Base-by-base conservation (phyloP, 2,888 invertebrate genomes). In the Apodemia duryi region DNA sequence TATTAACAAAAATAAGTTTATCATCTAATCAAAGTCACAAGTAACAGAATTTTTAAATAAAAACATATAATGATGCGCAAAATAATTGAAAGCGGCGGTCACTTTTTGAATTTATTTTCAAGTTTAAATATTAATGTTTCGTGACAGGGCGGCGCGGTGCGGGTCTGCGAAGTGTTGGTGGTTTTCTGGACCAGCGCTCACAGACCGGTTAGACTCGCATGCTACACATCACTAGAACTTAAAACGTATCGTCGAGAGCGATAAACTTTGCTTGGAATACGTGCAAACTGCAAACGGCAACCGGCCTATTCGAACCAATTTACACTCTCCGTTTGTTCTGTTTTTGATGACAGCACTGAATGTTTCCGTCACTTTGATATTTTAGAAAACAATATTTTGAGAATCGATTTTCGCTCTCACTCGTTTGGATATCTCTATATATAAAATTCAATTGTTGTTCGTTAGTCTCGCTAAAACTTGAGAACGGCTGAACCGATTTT, bases 141-240 rank as follows among this genome's bases (percentile, higher is more conserved):
- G 88, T 88, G 90, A 88, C 88, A 88, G 82, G 85, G 84, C 80
- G 83, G 80, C 79, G 80, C 79, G 80, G 78, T 77, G 80, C 73
- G 72, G 60, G 72, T 77, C 74, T 74, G 83, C 81, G 84, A 88
- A 88, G 91, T 88, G 91, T 89, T 84, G 84, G 87, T 82, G 89
- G 88, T 89, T 91, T 91, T 91, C 90, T 90, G 91, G 86, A 82
- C 84, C 86, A 88, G 85, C 85, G 91, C 87, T 79, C 81, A 72
- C 80, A 77, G 88, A 91, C 91, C 91, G 90, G 91, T 91, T 90
- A 83, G 77, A 73, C 77, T 79, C 79, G 82, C 85, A 82, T 85
- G 84, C 85, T 79, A 82, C 32, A 57, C 57, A 57, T 57, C 78
- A 77, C 82, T 84, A 84, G 83, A 82, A 85, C 83, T 79, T 84